Percentiles rank a stretch among this genome's conserved stretches.
These are phyloP conservation scores for Rutilus rutilus DNA, from an alignment of 2,113 vertebrate species.

Conservation along the genomic window DNA sequence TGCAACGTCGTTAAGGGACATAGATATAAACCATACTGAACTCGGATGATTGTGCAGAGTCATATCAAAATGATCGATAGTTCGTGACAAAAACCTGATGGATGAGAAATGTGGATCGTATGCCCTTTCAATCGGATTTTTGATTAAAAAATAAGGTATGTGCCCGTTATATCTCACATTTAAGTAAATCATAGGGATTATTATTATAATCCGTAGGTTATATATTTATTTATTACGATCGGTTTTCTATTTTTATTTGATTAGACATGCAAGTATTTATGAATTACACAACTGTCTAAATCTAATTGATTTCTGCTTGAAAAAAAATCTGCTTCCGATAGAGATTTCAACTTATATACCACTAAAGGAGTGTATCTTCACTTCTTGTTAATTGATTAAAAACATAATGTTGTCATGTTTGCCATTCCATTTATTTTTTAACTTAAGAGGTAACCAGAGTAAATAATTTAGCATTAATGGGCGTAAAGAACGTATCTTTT, in stretches of 20 bases:
- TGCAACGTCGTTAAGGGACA: background rate
- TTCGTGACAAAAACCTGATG: background rate
- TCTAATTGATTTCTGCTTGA: too few relatives aligned
- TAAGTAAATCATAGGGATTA: background rate
- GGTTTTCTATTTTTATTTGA: background rate
- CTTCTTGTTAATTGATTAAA: background rate
- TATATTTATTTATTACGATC: background rate
- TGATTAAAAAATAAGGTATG: slow-evolving; percentile 4
- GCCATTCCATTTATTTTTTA: background rate
- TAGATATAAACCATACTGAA: background rate
- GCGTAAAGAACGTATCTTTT: background rate
- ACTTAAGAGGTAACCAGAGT: background rate
- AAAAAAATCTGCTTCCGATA: too few relatives aligned
- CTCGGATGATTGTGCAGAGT: background rate
- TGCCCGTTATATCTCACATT: background rate
- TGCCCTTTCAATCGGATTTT: background rate
- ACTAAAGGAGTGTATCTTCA: background rate
- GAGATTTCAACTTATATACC: too few relatives aligned
- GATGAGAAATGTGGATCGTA: background rate
- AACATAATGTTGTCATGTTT: background rate
- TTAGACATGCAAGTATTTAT: too few relatives aligned
- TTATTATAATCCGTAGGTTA: background rate
- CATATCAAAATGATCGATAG: background rate
- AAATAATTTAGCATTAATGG: background rate
- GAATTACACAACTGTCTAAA: background rate